These are phyloP conservation scores for Noctua comes DNA, from an alignment of 2,888 invertebrate genomes.

Conservation along the genomic window DNA sequence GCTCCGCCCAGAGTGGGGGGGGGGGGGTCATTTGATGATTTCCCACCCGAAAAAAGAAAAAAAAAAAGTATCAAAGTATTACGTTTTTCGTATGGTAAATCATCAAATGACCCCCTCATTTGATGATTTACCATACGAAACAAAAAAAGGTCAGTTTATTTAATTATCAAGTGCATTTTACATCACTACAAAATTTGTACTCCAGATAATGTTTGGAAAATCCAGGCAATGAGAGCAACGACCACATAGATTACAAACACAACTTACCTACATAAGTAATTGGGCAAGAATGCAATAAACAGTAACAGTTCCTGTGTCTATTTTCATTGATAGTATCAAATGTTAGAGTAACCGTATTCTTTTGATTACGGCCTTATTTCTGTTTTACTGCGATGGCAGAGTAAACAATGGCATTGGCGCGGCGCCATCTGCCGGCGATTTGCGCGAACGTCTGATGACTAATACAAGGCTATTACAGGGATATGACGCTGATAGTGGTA, in stretches of 20 bases:
- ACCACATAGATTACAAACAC: not conserved
- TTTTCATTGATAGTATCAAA: constrained; percentile 54
- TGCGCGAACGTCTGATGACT: constrained; percentile 69
- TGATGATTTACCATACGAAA: no score
- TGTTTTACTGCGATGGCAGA: constrained; percentile 75
- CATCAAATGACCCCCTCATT: no score
- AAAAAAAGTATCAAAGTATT: no score
- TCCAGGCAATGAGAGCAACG: constrained; percentile 16
- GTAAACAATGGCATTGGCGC: constrained; percentile 83
- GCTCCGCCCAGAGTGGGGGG: no score
- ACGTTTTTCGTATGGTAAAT: no score
- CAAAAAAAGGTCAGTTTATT: not conserved
- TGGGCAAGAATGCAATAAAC: constrained; percentile 23
- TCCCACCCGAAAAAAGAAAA: no score
- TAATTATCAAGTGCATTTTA: constrained; percentile 17
- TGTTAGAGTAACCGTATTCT: constrained; percentile 48
- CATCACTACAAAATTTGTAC: not conserved
- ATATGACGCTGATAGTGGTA: constrained; percentile 67
- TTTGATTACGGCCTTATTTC: constrained; percentile 71
- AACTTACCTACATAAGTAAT: constrained; percentile 10
- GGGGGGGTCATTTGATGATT: no score
- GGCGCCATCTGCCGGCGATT: constrained; percentile 78
- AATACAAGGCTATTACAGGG: constrained; percentile 77
- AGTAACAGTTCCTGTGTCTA: constrained; percentile 49
- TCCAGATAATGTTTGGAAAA: not conserved